A percentile compares a stretch with the other conserved stretches of the same genome.
phyloP scores from a whole-genome alignment of 2,797 vertebrate genomes.

The Oryzias dopingdopingensis region DNA sequence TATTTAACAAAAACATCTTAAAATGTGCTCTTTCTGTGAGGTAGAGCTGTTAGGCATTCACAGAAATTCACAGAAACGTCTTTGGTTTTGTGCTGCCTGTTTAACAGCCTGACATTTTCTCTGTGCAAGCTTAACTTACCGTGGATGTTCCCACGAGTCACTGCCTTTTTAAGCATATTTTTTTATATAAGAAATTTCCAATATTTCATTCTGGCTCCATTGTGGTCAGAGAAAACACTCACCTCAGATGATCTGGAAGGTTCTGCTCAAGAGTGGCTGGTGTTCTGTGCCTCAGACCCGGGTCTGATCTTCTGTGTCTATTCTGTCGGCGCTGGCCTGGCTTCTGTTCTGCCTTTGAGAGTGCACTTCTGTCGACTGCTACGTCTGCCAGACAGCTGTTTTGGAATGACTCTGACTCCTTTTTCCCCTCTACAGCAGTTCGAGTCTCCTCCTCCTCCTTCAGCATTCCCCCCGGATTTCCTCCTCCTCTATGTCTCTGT shows the following conservation, averaged over 20 bases:
- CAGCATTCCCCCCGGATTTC: conserved; percentile 19
- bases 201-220: too few relatives aligned
- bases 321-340: conserved; percentile 60
- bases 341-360: conserved; percentile 58
- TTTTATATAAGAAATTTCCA: background rate
- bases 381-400: conserved; percentile 82
- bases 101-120: conserved; percentile 24
- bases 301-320: conserved; percentile 43
- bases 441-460: conserved; percentile 71
- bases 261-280: conserved; percentile 23
- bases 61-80: conserved; percentile 19
- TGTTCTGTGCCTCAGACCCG: conserved; percentile 12
- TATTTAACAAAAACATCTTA: conserved; percentile 5
- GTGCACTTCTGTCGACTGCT: conserved; percentile 63
- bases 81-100: conserved; percentile 39
- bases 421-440: conserved; percentile 59
- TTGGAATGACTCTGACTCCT: conserved; percentile 72
- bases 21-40: conserved; percentile 17
- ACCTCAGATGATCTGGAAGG: conserved; percentile 49
- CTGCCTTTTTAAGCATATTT: conserved; percentile 14
- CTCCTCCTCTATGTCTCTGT: conserved; percentile 32
- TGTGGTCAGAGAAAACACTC: conserved; percentile 26
- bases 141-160: conserved; percentile 9
- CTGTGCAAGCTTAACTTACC: conserved; percentile 16
- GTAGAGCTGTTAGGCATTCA: conserved; percentile 25